Evolutionary conservation across 1,140 invertebrate genomes (phyloP), one percentile per base, ranked within the genome.

Genomic region (Drosophila nasuta): DNA sequence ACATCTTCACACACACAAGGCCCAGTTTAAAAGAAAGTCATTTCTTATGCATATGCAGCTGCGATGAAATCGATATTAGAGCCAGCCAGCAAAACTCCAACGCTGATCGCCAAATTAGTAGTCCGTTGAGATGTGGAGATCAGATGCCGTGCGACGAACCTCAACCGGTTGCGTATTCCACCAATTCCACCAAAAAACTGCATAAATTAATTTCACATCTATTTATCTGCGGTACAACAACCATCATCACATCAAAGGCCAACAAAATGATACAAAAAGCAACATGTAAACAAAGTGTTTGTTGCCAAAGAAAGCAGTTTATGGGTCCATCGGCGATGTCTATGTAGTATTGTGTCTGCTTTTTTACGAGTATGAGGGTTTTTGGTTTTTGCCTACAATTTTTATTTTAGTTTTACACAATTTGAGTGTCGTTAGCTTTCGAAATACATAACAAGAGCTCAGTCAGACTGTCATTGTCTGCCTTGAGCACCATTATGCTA

Each of bases 11-110:
- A 25, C 20, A 25, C 20, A 3, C 15, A 35, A 52, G 33, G 56
- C 67, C 57, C 59, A 64, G 62, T 65, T 58, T 64, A 65, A 83
- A 87, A 87, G 83, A 87, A 88, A 87, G 83, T 80, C 64, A 88
- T 82, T 77, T 89, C 66, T 69, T 67, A 81, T 52, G 68, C 81
- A 71, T 45, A 45, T 52, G 43, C 45, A 56, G 57, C 13, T 38
- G 57, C 62, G 33, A 51, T 45, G 38, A 78, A 65, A 25, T 59
- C 52, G 54, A 64, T 38, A 10, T 25, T 38, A 68, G 33, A 64
- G 15, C 48, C 46, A 25, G 35, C 51, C 46, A 25, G 41, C 33
- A 35, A 35, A 48, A 30, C 41, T 28, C 30, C 41, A 54, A 43
- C n/a, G 11, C 11, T 49, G 58, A 69, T 69, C 58, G 72, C 68